Base-by-base conservation (phyloP, 2,888 invertebrate genomes). In the Thalpophila matura region DNA sequence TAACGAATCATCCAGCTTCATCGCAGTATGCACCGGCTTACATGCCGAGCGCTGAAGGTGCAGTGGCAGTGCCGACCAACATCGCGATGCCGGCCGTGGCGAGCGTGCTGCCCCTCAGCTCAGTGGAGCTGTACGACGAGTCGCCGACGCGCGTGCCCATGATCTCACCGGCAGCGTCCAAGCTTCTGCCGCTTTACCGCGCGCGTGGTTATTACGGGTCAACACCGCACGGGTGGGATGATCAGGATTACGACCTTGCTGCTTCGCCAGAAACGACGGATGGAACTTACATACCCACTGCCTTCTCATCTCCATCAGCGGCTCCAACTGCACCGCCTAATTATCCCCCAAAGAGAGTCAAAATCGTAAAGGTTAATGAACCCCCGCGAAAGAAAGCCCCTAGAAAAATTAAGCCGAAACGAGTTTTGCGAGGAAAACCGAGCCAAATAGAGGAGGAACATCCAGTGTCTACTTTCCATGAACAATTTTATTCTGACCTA, bases 181-280 rank as follows among this genome's bases (percentile, higher is more conserved):
- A 94, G 69, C 75, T 95, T 9, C 81, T 94, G 60, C 95, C 95
- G 20, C 81, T 94, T 29, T 95, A 95, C 74, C 91, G 89, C 60
- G 91, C 94, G 26, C 89, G 95, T 20, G 95, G 95, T 16, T 94
- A 93, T 77, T 95, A 95, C 69, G 95, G 95, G 22, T 94, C 95
- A 1, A 84, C 85, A 4, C 91, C 90, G 12, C 77, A 85, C 9
- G 91, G 91, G 4, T 85, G 89, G 79, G 91, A 92, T 7, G 91
- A 93, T 29, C 87, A 89, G 64, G 93, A 94, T 35, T 92, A 90
- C 65, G 93, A 93, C 59, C 62, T 90, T 12, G 83, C 81, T 4
- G 83, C 89, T n/a, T 86, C 89, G 6, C 82, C 85, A 3, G 93
- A 92, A 53, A 80, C 85, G 0, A 67, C 80, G 3, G 91, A 91